phyloP scores from a whole-genome alignment of 2,888 invertebrate species.

The Orthonevra nobilis region DNA sequence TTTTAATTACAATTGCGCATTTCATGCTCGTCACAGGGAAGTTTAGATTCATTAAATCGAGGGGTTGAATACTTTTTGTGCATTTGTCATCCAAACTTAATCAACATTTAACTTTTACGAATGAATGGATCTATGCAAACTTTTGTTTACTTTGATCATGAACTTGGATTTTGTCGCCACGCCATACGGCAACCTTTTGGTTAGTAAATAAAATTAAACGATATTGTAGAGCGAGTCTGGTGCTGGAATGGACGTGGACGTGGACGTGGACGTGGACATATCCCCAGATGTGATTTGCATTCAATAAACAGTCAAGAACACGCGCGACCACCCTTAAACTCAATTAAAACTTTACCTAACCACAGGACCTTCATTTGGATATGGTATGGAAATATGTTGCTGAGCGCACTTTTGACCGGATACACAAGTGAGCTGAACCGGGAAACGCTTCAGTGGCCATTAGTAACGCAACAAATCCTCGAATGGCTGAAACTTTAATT shows the following conservation, averaged over 20 bases:
- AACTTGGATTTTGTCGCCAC: conserved; percentile 1
- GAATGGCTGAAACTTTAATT: conserved; percentile 66
- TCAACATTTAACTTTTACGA: conserved; percentile 63
- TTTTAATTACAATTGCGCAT: conserved; percentile 69
- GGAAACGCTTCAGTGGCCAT: conserved; percentile 51
- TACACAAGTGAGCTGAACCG: conserved; percentile 8
- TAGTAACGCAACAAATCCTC: conserved; percentile 60
- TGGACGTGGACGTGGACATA: not conserved
- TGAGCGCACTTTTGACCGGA: not conserved
- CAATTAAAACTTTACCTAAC: conserved; percentile 70
- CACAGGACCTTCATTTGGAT: conserved; percentile 51
- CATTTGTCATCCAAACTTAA: conserved; percentile 60
- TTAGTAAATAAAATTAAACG: conserved; percentile 53
- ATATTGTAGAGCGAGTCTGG: no score
- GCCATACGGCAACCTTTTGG: conserved; percentile 45
- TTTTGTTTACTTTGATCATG: conserved; percentile 56
- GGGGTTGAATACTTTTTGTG: conserved; percentile 31
- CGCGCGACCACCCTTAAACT: conserved; percentile 70
- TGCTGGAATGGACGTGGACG: no score
- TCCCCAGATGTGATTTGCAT: conserved; percentile 65
- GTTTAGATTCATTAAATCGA: conserved; percentile 55
- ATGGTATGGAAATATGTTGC: conserved; percentile 15
- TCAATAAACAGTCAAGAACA: conserved; percentile 70
- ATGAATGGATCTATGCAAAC: conserved; percentile 57
- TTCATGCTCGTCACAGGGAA: conserved; percentile 62